Percentiles rank a stretch among this genome's conserved stretches.
phyloP scores from a whole-genome alignment of 1,140 invertebrate genomes.

The Drosophila bipectinata region DNA sequence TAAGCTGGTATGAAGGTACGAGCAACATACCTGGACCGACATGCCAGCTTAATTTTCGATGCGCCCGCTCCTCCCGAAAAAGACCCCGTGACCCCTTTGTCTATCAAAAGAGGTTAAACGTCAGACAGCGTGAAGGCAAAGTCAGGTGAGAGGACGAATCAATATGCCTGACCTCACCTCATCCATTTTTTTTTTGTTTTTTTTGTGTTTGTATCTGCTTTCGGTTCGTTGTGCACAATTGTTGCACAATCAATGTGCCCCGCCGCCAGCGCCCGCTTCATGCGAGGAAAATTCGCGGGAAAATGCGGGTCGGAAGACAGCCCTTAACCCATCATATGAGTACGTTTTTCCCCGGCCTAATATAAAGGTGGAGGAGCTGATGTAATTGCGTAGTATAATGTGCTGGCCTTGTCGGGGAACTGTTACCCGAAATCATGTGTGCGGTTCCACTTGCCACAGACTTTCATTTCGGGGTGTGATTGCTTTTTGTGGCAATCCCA shows the following conservation, averaged over 20 bases:
- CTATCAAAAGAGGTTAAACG: slow-evolving; percentile 46
- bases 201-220: slow-evolving; percentile 4
- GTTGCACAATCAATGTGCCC: slow-evolving; percentile 58
- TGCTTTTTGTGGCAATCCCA: slow-evolving; percentile 10
- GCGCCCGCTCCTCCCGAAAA: background rate
- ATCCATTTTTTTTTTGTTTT: slow-evolving; percentile 22
- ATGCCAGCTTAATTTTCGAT: slow-evolving; percentile 15
- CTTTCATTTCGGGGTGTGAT: slow-evolving; percentile 9
- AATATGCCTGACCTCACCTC: slow-evolving; percentile 31
- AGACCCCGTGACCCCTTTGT: background rate
- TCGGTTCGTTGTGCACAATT: slow-evolving; percentile 59
- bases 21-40: background rate
- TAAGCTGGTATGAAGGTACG: slow-evolving; percentile 15
- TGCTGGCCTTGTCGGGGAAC: slow-evolving; percentile 3
- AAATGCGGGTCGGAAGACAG: slow-evolving; percentile 22
- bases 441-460: background rate
- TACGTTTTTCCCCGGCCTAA: slow-evolving; percentile 9
- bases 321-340: slow-evolving; percentile 14
- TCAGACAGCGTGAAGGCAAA: slow-evolving; percentile 45
- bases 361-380: slow-evolving; percentile 39
- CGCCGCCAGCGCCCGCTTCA: background rate
- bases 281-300: slow-evolving; percentile 1
- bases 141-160: slow-evolving; percentile 37
- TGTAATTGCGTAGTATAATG: slow-evolving; percentile 52
- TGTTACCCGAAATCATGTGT: slow-evolving; percentile 20